Percentiles rank a stretch among this genome's conserved stretches.
phyloP scores from a whole-genome alignment of 2,797 vertebrate genomes.

The Tenualosa thibaudeaui region DNA sequence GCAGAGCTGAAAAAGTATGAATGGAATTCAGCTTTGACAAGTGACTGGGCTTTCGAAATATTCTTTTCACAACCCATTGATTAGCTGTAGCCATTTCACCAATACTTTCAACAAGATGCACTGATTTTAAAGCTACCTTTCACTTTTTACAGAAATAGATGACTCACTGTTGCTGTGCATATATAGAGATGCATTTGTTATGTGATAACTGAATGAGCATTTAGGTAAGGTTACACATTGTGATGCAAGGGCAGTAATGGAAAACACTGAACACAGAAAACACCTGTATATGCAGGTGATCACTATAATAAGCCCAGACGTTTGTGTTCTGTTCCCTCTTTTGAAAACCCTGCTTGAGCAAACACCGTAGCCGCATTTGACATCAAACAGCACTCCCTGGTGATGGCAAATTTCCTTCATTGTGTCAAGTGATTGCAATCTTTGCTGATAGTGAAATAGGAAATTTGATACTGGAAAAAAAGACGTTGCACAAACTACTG shows the following conservation, averaged over 20 bases:
- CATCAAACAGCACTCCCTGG: slow-evolving; percentile 52
- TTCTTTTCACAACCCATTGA: neutral
- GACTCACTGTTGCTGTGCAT: neutral
- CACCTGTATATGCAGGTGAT: slow-evolving; percentile 24
- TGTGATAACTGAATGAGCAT: neutral
- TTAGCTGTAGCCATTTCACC: neutral
- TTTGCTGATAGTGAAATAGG: slow-evolving; percentile 40
- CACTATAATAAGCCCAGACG: slow-evolving; percentile 18
- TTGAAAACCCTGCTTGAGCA: slow-evolving; percentile 57
- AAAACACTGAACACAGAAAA: neutral
- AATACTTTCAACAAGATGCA: neutral
- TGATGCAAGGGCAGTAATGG: neutral
- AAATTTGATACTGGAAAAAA: slow-evolving; percentile 59
- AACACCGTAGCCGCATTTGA: slow-evolving; percentile 48
- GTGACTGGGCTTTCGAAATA: neutral
- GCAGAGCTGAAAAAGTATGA: neutral
- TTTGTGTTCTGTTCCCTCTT: slow-evolving; percentile 49
- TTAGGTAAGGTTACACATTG: neutral
- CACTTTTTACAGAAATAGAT: neutral
- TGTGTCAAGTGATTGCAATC: slow-evolving; percentile 57
- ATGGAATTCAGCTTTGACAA: neutral
- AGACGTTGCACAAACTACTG: slow-evolving; percentile 10
- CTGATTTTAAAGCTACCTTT: neutral
- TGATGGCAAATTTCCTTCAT: slow-evolving; percentile 63
- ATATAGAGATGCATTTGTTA: neutral